Percentiles rank a stretch among this genome's conserved stretches.
phyloP scores from a whole-genome alignment of 2,797 vertebrate species.

The Craterocephalus amniculus region DNA sequence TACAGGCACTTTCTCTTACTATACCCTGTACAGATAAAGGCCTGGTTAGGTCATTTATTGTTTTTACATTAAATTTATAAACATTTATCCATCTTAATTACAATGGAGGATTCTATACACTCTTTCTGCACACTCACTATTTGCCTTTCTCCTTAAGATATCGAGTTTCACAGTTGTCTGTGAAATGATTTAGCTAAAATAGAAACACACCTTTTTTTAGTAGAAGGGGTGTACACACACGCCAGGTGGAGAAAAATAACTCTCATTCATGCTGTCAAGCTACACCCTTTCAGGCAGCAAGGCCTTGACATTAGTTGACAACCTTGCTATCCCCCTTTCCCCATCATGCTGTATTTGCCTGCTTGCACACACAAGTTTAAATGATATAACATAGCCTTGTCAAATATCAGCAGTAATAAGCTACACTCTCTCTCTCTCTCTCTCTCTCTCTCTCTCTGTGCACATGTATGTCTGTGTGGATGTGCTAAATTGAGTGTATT shows the following conservation, averaged over 20 bases:
- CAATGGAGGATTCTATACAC: not conserved
- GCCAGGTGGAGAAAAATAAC: conserved; percentile 46
- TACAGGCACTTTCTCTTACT: not conserved
- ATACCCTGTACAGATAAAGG: too few relatives aligned
- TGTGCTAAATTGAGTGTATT: conserved; percentile 41
- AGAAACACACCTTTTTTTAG: conserved; percentile 14
- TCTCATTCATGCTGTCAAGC: conserved; percentile 49
- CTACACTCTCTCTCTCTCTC: conserved; percentile 23
- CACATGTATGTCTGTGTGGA: not conserved
- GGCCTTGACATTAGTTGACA: conserved; percentile 63
- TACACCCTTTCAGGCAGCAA: conserved; percentile 50
- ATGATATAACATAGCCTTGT: conserved; percentile 52
- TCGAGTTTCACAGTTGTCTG: conserved; percentile 14
- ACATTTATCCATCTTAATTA: not conserved
- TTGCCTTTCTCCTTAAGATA: not conserved
- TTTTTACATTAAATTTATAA: not conserved
- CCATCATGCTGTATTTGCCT: conserved; percentile 26
- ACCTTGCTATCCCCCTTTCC: conserved; percentile 40
- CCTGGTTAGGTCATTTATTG: not conserved
- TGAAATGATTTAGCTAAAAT: conserved; percentile 32
- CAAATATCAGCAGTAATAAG: conserved; percentile 63
- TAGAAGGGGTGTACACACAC: conserved; percentile 16
- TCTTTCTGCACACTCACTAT: not conserved
- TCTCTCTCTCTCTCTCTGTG: too few relatives aligned
- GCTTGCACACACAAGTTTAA: conserved; percentile 30